Evolutionary conservation across 2,797 vertebrate species (phyloP), one percentile per base, ranked within the genome.

Genomic region (Enteromius radiatus): DNA sequence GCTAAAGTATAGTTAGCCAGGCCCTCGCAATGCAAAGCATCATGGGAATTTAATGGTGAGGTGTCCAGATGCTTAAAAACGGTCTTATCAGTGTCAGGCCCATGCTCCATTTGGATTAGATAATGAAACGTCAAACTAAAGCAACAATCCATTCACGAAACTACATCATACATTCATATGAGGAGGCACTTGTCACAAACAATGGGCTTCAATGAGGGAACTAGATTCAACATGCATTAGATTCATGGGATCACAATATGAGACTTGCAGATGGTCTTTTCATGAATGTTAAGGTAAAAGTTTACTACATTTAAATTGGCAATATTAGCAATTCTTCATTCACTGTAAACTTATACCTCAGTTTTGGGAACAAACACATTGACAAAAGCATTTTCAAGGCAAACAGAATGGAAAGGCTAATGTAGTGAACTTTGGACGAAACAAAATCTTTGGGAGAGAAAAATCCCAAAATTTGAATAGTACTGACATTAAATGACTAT

Each of bases 121-220:
- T 11, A 61, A 43, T 9, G 36, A 75, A 80, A 69, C 19, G 0
- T 7, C 33, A 71, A 67, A 79, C 56, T 64, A 47, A 64, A 68
- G 21, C 19, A 71, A 47, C 8, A 59, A 38, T 77, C 61, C 47
- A 56, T 19, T 49, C 43, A 83, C 43, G 65, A 54, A 86, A 80
- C 63, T 78, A 77, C 68, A 28, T 41, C 61, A 56, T 54, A 76
- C 78, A 86, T 77, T 86, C 73, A 69, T 73, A 61, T 49, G 73
- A 80, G 77, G 81, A 86, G 85, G 85, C 85, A 86, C 85, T 86
- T 86, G 63, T 52, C 68, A 80, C 78, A 70, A 86, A 82, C 65
- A 56, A 80, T 43, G 64, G 84, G 77, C 69, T 81, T 70, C 65
- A 77, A 28, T 65, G 65, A 80, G 19, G 15, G 12, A 14, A 23